Conservation (phyloP, 2,888 invertebrate genomes). For the Coremacera marginata region DNA sequence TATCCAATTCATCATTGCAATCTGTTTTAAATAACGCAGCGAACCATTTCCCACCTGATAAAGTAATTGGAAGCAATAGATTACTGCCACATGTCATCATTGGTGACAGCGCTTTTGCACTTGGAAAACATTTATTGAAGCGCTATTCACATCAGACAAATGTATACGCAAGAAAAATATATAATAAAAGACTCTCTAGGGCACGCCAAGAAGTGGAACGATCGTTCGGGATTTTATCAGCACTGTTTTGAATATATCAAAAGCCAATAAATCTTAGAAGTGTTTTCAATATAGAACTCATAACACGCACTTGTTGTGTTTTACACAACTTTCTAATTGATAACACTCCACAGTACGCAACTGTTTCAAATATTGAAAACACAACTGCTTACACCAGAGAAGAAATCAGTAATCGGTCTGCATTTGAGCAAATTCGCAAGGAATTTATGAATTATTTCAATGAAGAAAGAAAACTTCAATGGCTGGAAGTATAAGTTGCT, state of each 20-base stretch:
- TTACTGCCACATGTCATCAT: neutral
- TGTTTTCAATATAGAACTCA: neutral
- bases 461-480: neutral
- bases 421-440: neutral
- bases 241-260: too few species aligned
- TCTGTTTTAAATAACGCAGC: neutral
- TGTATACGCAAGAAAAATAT: neutral
- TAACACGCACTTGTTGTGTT: neutral
- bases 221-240: neutral
- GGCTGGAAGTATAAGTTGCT: neutral
- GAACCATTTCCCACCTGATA: constrained; percentile 6
- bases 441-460: neutral
- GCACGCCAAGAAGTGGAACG: neutral
- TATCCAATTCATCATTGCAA: neutral
- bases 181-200: constrained; percentile 14
- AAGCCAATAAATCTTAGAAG: neutral
- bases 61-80: neutral
- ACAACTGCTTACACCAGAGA: neutral
- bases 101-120: constrained; percentile 14
- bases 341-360: neutral
- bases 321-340: neutral
- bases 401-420: neutral
- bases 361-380: too few species aligned
- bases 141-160: constrained; percentile 10
- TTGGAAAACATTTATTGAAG: constrained; percentile 16